Evolutionary conservation across 2,113 vertebrate species (phyloP), one percentile per base, ranked within the genome.

Genomic region (Phainopepla nitens): DNA sequence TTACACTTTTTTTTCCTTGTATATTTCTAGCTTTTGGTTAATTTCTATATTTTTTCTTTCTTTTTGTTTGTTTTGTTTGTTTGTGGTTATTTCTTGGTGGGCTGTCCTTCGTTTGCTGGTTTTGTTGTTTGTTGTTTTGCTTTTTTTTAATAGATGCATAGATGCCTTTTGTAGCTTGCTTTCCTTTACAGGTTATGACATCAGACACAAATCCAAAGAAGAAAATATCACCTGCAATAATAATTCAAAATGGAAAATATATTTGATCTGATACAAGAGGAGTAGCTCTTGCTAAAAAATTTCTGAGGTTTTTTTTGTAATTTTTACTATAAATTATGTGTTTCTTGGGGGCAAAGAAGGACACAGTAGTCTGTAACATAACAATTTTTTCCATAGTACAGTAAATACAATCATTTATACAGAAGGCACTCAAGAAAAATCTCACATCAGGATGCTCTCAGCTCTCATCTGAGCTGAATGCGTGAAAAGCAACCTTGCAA

Each of bases 351-450:
- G 57, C 72, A 93, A 84, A 91, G n/a, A 58, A 44, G 90, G 51
- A 68, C 41, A 69, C 19, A 88, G 69, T 65, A 70, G 42, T 42
- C 42, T 81, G 61, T 28, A 95, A 89, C 27, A 80, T 36, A 68
- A 68, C 64, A 25, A 20, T 85, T 83, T 87, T 92, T 96, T 51
- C 80, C n/a, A 36, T 25, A 73, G 15, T 73, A 60, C 15, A 72
- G 50, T 82, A 94, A 88, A 94, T 72, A 87, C 15, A 94, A 92
- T 78, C 33, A 87, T 80, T 56, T 27, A 47, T 36, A 88, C 31
- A 90, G 65, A 94, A 94, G 68, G 25, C 53, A 60, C 23, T 87
- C 44, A 86, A 69, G 57, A 96, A 93, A 86, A 90, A 81, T 39
- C 51, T 90, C 33, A 64, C 28, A 81, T 83, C 17, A 29, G n/a